Percentiles rank a stretch among this genome's conserved stretches.
phyloP scores from a whole-genome alignment of 92 coral and sea anemone genomes.

The Epizoanthus stellaris region DNA sequence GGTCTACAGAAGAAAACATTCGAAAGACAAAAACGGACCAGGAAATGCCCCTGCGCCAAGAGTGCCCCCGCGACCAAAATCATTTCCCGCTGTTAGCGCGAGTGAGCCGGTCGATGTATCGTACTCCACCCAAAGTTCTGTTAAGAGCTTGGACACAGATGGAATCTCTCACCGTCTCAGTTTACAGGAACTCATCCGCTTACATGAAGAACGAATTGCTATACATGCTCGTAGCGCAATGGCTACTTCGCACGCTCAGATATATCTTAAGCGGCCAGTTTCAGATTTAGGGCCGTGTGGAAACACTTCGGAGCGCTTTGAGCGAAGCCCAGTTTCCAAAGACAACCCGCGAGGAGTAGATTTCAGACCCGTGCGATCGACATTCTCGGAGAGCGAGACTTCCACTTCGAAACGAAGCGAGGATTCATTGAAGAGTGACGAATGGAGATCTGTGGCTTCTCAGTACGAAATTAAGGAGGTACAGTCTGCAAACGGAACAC shows the following conservation, averaged over 20 bases:
- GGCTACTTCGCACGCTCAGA: constrained; percentile 74
- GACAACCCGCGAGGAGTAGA: constrained; percentile 15
- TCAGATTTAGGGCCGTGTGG: constrained; percentile 49
- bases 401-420: constrained; percentile 40
- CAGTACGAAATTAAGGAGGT: constrained; percentile 73
- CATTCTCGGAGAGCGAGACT: constrained; percentile 2
- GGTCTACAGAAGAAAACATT: constrained; percentile 16
- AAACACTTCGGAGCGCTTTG: not conserved
- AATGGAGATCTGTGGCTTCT: constrained; percentile 26
- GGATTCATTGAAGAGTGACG: constrained; percentile 43
- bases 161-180: constrained; percentile 76
- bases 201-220: constrained; percentile 94
- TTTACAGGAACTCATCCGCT: constrained; percentile 87
- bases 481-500: constrained; percentile 59
- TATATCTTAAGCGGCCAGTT: constrained; percentile 72
- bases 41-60: not conserved
- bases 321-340: not conserved
- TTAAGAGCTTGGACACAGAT: constrained; percentile 27
- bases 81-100: constrained; percentile 15
- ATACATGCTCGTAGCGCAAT: constrained; percentile 89
- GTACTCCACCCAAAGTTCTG: constrained; percentile 35
- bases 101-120: constrained; percentile 17
- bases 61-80: constrained; percentile 32
- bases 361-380: not conserved
- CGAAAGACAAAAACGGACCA: not conserved